Base-by-base conservation (phyloP, 2,797 vertebrate species). In the Neosilurus hyrtlii region DNA sequence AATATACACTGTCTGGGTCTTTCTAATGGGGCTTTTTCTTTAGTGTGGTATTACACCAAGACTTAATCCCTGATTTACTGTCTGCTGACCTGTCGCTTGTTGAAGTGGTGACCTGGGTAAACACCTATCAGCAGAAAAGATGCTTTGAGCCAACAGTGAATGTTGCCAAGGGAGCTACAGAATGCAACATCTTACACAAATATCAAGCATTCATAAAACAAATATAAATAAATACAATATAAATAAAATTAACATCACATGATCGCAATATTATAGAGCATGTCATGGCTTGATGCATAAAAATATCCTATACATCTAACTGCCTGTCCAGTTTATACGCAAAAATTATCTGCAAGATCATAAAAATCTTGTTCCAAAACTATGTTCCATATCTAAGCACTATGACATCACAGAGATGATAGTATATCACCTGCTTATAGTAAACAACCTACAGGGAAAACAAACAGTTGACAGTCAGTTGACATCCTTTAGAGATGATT, bases 1-100 rank as follows among this genome's bases (percentile, higher is more conserved):
- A 20, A 88, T 49, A 51, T 14, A 78, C 43, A 52, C 89, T 89
- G 92, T 92, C 91, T 92, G 89, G 88, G 86, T 84, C 87, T 91
- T 83, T 49, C 57, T 24, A 30, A 10, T 71, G 62, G 22, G 67
- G 52, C 72, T 88, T 78, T 85, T 85, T 68, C 86, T 83, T 82
- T 79, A 57, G 24, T 54, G 67, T 61, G 61, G 61, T 89, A 83
- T 85, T 91, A 87, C 88, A 84, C 57, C 87, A 78, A 89, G 87
- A 86, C 88, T 54, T 92, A 91, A 88, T 88, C 89, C 83, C 76
- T 79, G 80, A 86, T 82, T 88, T 84, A 79, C 85, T 89, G 89
- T 89, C 88, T 89, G 88, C 85, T 88, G 82, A 67, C 85, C 85
- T 82, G 62, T 85, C 74, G 73, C 80, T 24, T 30, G 12, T 57